These are phyloP conservation scores for Synaphobranchus kaupii DNA, from an alignment of 2,797 vertebrate genomes.

Conservation along the genomic window DNA sequence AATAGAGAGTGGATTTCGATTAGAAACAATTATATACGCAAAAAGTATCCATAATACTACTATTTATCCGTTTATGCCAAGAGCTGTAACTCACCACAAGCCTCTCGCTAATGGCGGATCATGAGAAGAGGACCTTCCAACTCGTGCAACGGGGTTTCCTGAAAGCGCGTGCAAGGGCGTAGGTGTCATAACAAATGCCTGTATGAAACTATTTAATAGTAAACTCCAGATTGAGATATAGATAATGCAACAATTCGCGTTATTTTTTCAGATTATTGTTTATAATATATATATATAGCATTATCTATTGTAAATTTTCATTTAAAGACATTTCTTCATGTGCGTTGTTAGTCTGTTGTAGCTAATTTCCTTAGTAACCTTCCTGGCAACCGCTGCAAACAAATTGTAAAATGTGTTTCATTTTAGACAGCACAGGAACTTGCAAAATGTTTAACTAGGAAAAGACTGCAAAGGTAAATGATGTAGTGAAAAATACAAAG, in stretches of 20 bases:
- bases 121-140: constrained; percentile 69
- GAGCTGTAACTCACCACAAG: constrained; percentile 68
- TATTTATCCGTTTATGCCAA: rapidly evolving
- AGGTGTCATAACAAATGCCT: constrained; percentile 50
- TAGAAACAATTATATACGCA: rapidly evolving
- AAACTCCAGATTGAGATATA: background rate
- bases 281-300: background rate
- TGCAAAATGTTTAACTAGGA: background rate
- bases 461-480: background rate
- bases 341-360: background rate
- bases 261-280: background rate
- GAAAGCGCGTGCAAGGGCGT: constrained; percentile 55
- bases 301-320: background rate
- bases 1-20: background rate
- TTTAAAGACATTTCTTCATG: background rate
- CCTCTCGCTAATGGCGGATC: constrained; percentile 81
- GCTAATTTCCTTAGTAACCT: constrained; percentile 50
- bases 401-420: background rate
- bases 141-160: constrained; percentile 76
- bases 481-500: background rate
- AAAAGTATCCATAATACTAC: background rate
- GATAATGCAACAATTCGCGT: background rate
- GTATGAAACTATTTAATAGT: constrained; percentile 37
- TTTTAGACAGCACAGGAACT: background rate
- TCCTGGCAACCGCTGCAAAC: constrained; percentile 21